These are phyloP conservation scores for Leucophenga maculata DNA, from an alignment of 2,888 invertebrate species.

Conservation along the genomic window DNA sequence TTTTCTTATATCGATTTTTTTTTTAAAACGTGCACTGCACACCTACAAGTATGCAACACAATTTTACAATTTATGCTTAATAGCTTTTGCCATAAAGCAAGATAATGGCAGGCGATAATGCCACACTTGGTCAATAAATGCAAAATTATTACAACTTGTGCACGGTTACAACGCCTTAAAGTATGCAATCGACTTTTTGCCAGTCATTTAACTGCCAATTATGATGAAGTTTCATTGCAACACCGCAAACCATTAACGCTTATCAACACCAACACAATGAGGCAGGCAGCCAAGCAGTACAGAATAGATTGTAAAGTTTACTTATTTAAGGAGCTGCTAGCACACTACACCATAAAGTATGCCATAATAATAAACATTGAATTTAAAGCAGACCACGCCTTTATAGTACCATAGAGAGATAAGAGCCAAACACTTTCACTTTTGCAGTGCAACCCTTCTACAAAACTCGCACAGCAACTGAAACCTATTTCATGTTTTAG, in stretches of 20 bases:
- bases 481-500: slow-evolving; percentile 46
- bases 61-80: slow-evolving; percentile 20
- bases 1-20: slow-evolving; percentile 16
- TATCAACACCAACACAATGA: slow-evolving; percentile 41
- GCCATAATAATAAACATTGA: slow-evolving; percentile 62
- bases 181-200: slow-evolving; percentile 32
- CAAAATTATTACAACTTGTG: slow-evolving; percentile 46
- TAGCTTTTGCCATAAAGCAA: too few relatives aligned
- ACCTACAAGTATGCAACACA: slow-evolving; percentile 23
- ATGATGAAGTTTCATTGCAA: slow-evolving; percentile 64
- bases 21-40: background rate
- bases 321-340: background rate
- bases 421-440: slow-evolving; percentile 31
- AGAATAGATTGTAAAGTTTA: background rate
- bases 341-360: slow-evolving; percentile 37
- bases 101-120: background rate
- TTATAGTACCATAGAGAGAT: slow-evolving; percentile 28
- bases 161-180: slow-evolving; percentile 33
- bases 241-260: slow-evolving; percentile 58
- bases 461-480: slow-evolving; percentile 12
- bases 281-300: background rate
- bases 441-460: slow-evolving; percentile 5
- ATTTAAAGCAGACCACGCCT: slow-evolving; percentile 27
- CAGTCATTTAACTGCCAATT: slow-evolving; percentile 59
- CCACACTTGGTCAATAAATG: slow-evolving; percentile 18